Evolutionary conservation across 2,888 invertebrate species (phyloP).

Genomic region (Drosophila glabriapex): DNA sequence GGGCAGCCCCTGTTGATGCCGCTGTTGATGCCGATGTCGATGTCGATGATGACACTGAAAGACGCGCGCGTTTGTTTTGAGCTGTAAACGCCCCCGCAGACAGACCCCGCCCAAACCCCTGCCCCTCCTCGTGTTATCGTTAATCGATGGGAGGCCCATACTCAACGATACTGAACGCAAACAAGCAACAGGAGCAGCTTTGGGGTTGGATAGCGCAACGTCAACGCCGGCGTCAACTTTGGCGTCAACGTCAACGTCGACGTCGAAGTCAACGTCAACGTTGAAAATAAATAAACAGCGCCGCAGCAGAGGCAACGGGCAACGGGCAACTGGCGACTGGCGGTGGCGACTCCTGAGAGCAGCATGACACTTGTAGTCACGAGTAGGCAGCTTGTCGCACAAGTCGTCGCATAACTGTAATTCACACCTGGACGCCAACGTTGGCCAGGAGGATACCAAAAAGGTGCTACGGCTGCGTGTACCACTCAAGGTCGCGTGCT

Average conservation of each 20-base stretch:
- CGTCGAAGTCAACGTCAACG: conserved; percentile 13
- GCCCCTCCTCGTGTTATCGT: conserved; percentile 64
- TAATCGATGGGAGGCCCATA: conserved; percentile 75
- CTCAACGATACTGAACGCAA: conserved; percentile 68
- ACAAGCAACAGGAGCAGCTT: conserved; percentile 74
- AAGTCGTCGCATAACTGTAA: conserved; percentile 57
- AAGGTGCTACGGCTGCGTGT: conserved; percentile 51
- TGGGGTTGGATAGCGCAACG: conserved; percentile 42
- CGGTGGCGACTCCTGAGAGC: conserved; percentile 68
- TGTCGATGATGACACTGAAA: conserved; percentile 69
- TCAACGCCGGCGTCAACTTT: conserved; percentile 3
- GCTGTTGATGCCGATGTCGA: conserved; percentile 21
- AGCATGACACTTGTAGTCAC: conserved; percentile 67
- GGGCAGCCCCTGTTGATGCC: conserved; percentile 15
- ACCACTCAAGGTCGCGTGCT: conserved; percentile 50
- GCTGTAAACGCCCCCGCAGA: conserved; percentile 14
- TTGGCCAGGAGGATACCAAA: conserved; percentile 18
- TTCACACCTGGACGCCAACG: conserved; percentile 55
- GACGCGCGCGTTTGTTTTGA: conserved; percentile 34
- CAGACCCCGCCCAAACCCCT: conserved; percentile 1
- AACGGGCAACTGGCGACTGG: conserved; percentile 31
- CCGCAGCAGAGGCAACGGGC: conserved; percentile 14
- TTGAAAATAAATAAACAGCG: conserved; percentile 23
- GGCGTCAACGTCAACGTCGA: neutral
- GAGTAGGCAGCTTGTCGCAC: conserved; percentile 62